A percentile compares a stretch with the other conserved stretches of the same genome.
phyloP scores from a whole-genome alignment of 2,888 invertebrate species.

The Malthinus flaveolus region DNA sequence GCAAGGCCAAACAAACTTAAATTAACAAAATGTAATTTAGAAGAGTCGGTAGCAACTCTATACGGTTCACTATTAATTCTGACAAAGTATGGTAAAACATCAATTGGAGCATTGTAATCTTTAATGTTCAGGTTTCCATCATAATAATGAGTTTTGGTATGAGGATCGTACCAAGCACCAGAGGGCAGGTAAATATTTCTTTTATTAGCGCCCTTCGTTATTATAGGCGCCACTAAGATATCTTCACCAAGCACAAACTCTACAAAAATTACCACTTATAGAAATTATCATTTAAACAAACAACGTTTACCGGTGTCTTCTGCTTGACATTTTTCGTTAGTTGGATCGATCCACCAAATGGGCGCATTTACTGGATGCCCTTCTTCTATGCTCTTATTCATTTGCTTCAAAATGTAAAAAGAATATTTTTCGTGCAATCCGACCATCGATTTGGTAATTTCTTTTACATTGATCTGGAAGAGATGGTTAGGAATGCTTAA shows the following conservation, averaged over 20 bases:
- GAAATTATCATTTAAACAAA: conserved; percentile 1
- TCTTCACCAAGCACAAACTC: conserved; percentile 80
- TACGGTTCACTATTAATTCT: background rate
- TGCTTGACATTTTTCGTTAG: conserved; percentile 54
- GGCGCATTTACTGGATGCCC: conserved; percentile 79
- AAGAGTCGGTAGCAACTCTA: too few species aligned
- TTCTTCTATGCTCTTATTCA: conserved; percentile 60
- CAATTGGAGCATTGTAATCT: conserved; percentile 69
- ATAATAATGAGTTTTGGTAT: conserved; percentile 55
- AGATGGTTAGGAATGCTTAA: background rate
- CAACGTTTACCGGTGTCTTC: conserved; percentile 13
- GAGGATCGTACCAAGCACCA: conserved; percentile 74
- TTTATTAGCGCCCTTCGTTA: conserved; percentile 61
- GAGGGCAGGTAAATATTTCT: conserved; percentile 76
- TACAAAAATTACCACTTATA: conserved; percentile 60
- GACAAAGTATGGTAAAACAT: conserved; percentile 70
- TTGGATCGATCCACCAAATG: conserved; percentile 83
- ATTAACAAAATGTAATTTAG: too few species aligned
- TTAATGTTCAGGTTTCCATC: conserved; percentile 68
- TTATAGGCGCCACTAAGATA: conserved; percentile 77
- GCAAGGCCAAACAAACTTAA: too few species aligned
- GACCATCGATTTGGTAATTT: conserved; percentile 66
- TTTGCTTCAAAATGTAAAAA: conserved; percentile 64
- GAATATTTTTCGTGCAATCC: conserved; percentile 67
- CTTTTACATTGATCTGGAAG: conserved; percentile 58